Base-by-base conservation (phyloP, 1,140 invertebrate species). In the Drosophila ogumai region DNA sequence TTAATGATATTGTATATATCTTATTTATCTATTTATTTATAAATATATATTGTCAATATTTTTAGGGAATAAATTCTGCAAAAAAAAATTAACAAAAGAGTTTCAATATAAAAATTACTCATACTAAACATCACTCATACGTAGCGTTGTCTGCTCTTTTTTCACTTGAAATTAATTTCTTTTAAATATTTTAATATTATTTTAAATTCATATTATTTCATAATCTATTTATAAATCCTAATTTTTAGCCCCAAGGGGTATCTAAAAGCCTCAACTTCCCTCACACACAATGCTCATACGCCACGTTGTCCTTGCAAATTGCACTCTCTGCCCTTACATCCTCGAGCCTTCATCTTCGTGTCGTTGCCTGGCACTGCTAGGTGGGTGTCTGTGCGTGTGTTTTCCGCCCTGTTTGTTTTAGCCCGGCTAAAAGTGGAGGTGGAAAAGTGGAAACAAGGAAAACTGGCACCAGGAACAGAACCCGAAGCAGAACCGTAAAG, bases 281-380 rank as follows among this genome's bases (percentile, higher is more conserved):
- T 6, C 10, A 15, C n/a, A 6, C 47, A 71, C 34, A 63, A 66
- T 65, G 59, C 64, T 65, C 57, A 81, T 81, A 81, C 79, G 79
- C 79, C 49, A 10, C 66, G 57, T 78, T 61, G 73, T 25, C 49
- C 54, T 47, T 47, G 36, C 50, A 56, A 54, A 31, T 44, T 78
- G 64, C 73, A 78, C 56, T 77, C 68, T 68, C 46, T 67, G 71
- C 50, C 54, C 15, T 50, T 40, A 32, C 52, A 44, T 52, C 41
- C 31, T 34, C 36, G 25, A 10, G 36, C 28, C 44, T 60, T 38
- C 17, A 43, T 60, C 43, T 74, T 73, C 44, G 12, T 46, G 43
- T 46, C 56, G 63, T 36, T 65, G 46, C 22, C n/a, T 31, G 31
- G 6, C 43, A 17, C 43, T 25, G 44, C 25, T 47, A 15, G 25